Evolutionary conservation across 2,888 invertebrate genomes (phyloP).

Genomic region (Meliscaeva auricollis): DNA sequence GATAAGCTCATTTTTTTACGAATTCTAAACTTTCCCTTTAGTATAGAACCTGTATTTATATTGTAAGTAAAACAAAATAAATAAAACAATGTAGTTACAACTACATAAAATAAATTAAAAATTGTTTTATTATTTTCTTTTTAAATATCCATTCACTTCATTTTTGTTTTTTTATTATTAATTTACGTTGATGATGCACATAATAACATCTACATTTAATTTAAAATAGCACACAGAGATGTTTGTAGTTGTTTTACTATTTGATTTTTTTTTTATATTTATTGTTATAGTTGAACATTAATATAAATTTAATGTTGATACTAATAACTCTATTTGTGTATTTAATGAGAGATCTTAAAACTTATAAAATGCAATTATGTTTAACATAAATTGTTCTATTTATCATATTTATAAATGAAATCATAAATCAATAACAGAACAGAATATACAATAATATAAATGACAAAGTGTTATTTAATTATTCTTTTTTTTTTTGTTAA

Average conservation of each 20-base stretch:
- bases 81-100: conserved; percentile 36
- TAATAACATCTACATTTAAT: conserved; percentile 77
- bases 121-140: conserved; percentile 69
- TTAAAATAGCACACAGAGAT: conserved; percentile 81
- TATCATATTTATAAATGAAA: conserved; percentile 44
- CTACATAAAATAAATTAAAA: conserved; percentile 52
- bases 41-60: no score
- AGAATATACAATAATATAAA: conserved; percentile 9
- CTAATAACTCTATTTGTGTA: conserved; percentile 77
- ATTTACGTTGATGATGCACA: conserved; percentile 71
- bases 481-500: conserved; percentile 35
- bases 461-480: conserved; percentile 30
- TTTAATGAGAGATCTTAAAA: conserved; percentile 72
- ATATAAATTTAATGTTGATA: conserved; percentile 75
- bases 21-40: no score
- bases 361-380: conserved; percentile 68
- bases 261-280: conserved; percentile 65
- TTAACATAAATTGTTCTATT: conserved; percentile 73
- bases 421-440: conserved; percentile 53
- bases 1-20: no score
- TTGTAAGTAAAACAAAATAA: no score
- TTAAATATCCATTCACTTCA: conserved; percentile 72
- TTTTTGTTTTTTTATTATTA: conserved; percentile 68
- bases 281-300: conserved; percentile 68
- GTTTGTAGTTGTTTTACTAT: conserved; percentile 77